Percentiles rank a stretch among this genome's conserved stretches.
These are phyloP conservation scores for Gibbula magus DNA, from an alignment of 2,888 invertebrate genomes.

Conservation along the genomic window DNA sequence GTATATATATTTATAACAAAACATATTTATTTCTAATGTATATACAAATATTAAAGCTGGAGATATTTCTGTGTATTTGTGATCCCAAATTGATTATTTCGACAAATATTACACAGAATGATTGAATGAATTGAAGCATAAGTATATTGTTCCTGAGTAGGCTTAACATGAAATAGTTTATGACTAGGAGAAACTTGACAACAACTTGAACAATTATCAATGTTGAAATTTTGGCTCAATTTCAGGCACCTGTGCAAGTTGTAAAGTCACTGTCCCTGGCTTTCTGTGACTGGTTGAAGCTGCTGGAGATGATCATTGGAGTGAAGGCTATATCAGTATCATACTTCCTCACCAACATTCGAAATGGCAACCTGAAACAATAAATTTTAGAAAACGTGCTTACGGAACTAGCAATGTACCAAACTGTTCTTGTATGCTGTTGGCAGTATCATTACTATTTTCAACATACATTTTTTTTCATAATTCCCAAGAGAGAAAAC, in stretches of 20 bases:
- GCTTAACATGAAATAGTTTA: neutral
- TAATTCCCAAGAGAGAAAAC: neutral
- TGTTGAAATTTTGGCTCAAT: neutral
- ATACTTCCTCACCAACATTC: constrained; percentile 85
- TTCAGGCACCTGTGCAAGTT: constrained; percentile 70
- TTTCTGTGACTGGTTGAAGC: constrained; percentile 90
- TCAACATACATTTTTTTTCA: no score
- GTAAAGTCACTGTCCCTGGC: constrained; percentile 81
- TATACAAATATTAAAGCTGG: no score
- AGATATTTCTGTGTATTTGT: no score
- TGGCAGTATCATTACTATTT: no score
- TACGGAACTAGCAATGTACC: no score
- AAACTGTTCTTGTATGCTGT: no score
- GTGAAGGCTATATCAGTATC: constrained; percentile 93
- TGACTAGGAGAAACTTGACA: neutral
- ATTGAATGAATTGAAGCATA: no score
- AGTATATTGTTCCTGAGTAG: neutral
- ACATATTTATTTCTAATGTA: no score
- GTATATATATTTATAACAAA: neutral
- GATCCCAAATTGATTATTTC: no score
- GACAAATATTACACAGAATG: no score
- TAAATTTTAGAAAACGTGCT: no score
- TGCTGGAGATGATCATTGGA: constrained; percentile 97
- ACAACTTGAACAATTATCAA: no score
- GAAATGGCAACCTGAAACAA: constrained; percentile 83